These are phyloP conservation scores for Drosophila subsilvestris DNA, from an alignment of 2,888 invertebrate species.

Conservation along the genomic window DNA sequence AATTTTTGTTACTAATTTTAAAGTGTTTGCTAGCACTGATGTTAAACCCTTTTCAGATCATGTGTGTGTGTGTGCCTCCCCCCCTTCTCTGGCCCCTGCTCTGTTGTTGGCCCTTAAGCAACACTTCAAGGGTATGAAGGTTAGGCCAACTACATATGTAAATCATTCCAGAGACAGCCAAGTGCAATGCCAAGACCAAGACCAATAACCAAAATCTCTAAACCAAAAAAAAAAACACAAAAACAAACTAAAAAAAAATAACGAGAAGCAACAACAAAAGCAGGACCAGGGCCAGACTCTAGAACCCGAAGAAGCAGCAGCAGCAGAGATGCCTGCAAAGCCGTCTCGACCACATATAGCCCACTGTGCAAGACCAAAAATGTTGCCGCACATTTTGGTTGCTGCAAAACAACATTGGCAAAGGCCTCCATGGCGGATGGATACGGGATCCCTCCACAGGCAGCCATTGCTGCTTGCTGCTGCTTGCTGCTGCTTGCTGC, in stretches of 20 bases:
- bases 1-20: not conserved
- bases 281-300: not conserved
- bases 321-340: constrained; percentile 1
- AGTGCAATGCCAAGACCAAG: constrained; percentile 45
- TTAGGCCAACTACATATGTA: not conserved
- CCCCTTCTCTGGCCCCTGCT: not conserved
- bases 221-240: too few relatives aligned
- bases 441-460: not conserved
- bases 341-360: constrained; percentile 70
- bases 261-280: constrained; percentile 1
- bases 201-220: too few relatives aligned
- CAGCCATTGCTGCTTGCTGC: constrained; percentile 69
- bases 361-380: constrained; percentile 80
- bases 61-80: not conserved
- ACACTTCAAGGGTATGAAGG: not conserved
- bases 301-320: not conserved
- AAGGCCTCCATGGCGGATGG: constrained; percentile 13
- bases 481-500: constrained; percentile 56
- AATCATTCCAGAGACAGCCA: constrained; percentile 5
- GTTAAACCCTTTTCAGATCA: not conserved
- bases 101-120: not conserved
- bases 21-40: not conserved
- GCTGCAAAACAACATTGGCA: constrained; percentile 72
- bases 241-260: not conserved
- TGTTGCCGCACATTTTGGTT: constrained; percentile 82